These are phyloP conservation scores for Pogonocherus hispidulus DNA, from an alignment of 2,888 invertebrate species.

Conservation along the genomic window DNA sequence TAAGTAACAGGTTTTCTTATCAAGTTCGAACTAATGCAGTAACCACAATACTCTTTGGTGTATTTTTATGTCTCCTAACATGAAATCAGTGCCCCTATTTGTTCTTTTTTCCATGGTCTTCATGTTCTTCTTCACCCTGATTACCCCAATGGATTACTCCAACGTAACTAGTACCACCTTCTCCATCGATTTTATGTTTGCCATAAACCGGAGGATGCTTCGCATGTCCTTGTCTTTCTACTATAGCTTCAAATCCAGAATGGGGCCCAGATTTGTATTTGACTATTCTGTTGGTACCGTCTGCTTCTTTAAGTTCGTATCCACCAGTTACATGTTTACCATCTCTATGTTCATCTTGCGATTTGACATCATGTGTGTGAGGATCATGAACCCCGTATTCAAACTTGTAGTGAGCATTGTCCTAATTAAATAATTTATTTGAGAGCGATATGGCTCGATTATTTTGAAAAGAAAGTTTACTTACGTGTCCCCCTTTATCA, in stretches of 20 bases:
- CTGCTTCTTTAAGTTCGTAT: slow-evolving; percentile 64
- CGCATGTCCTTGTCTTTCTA: slow-evolving; percentile 54
- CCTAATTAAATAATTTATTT: too few species aligned
- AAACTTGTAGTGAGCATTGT: slow-evolving; percentile 61
- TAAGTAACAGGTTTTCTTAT: too few species aligned
- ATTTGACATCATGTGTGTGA: slow-evolving; percentile 64
- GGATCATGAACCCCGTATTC: slow-evolving; percentile 65
- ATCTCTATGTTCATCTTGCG: slow-evolving; percentile 63
- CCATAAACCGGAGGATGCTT: slow-evolving; percentile 55
- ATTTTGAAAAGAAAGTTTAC: background rate
- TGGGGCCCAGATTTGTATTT: slow-evolving; percentile 60
- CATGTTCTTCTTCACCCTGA: slow-evolving; percentile 34
- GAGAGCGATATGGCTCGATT: too few species aligned
- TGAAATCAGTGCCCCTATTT: too few species aligned
- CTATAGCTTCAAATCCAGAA: slow-evolving; percentile 57
- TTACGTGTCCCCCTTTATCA: background rate
- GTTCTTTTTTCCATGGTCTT: background rate
- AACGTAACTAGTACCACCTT: slow-evolving; percentile 39
- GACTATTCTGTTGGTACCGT: slow-evolving; percentile 63
- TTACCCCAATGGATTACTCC: slow-evolving; percentile 53
- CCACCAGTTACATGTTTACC: slow-evolving; percentile 64
- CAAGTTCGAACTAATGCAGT: too few species aligned
- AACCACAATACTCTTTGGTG: too few species aligned
- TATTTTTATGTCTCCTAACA: too few species aligned
- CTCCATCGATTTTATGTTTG: slow-evolving; percentile 49